Conservation (phyloP, 53 echinoderm and acorn worm genomes). For the Actinopyga echinites region DNA sequence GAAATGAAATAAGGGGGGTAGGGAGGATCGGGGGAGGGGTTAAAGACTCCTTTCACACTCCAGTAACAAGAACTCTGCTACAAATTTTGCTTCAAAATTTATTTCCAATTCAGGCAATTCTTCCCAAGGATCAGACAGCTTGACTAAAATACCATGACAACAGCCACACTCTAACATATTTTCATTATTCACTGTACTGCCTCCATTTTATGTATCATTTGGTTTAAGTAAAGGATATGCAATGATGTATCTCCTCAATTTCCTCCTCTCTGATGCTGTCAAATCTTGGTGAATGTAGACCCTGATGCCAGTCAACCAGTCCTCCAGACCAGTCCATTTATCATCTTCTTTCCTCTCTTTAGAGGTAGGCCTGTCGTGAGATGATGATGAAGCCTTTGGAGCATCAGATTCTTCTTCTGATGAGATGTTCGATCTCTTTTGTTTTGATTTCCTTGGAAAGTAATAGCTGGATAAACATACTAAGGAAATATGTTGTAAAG, state of each 20-base stretch:
- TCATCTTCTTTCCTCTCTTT: not conserved
- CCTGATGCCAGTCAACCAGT: conserved; percentile 63
- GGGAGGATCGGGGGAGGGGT: too few species aligned
- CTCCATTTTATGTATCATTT: not conserved
- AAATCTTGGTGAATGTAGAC: conserved; percentile 64
- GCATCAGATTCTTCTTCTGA: not conserved
- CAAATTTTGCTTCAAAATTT: too few species aligned
- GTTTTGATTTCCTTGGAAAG: conserved; percentile 62
- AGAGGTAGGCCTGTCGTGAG: not conserved
- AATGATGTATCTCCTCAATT: conserved; percentile 70
- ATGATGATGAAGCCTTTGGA: not conserved
- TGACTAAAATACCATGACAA: too few species aligned
- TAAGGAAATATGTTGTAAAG: not conserved
- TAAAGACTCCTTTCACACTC: too few species aligned
- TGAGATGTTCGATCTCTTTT: not conserved
- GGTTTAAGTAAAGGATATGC: conserved; percentile 89
- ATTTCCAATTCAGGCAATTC: too few species aligned
- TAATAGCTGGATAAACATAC: conserved; percentile 66
- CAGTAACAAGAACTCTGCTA: too few species aligned
- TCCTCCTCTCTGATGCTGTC: conserved; percentile 54
- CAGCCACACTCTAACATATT: too few species aligned
- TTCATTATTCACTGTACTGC: not conserved
- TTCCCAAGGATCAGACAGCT: too few species aligned
- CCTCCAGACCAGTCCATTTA: conserved; percentile 53
- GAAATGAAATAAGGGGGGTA: too few species aligned